Conservation (phyloP, 1,140 invertebrate species). For the Drosophila pruinosa region DNA sequence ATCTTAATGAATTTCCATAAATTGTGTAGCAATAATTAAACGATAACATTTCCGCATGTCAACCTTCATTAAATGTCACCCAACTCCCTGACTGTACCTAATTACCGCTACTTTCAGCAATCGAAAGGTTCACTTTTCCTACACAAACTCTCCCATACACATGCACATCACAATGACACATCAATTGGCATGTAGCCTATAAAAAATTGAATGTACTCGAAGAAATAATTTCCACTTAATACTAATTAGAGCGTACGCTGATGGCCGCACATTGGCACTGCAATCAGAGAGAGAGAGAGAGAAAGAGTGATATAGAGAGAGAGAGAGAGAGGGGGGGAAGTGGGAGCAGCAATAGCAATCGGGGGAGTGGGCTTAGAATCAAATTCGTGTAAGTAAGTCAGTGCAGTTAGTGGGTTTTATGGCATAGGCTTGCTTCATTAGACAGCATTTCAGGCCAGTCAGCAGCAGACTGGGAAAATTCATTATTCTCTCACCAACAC, state of each 20-base stretch:
- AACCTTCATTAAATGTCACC: slow-evolving; percentile 54
- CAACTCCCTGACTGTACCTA: slow-evolving; percentile 42
- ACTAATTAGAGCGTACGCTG: slow-evolving; percentile 65
- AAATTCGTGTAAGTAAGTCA: slow-evolving; percentile 69
- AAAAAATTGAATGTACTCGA: slow-evolving; percentile 62
- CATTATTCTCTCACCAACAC: slow-evolving; percentile 54
- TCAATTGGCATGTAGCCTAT: slow-evolving; percentile 47
- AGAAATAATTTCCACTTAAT: slow-evolving; percentile 79
- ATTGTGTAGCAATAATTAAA: slow-evolving; percentile 73
- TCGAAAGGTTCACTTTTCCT: slow-evolving; percentile 50
- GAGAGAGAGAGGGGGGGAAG: not conserved
- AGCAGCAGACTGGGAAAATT: slow-evolving; percentile 67
- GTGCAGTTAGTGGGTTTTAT: slow-evolving; percentile 77
- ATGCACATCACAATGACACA: slow-evolving; percentile 18
- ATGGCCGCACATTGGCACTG: slow-evolving; percentile 41
- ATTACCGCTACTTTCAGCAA: slow-evolving; percentile 54
- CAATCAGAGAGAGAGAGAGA: slow-evolving; percentile 19
- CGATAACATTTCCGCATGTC: slow-evolving; percentile 60
- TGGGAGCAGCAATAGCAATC: too few species aligned
- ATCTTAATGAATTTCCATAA: slow-evolving; percentile 75
- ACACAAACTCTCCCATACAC: slow-evolving; percentile 31
- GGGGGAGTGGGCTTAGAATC: slow-evolving; percentile 21
- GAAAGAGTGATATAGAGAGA: not conserved
- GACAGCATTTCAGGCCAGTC: slow-evolving; percentile 73
- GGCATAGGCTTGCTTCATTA: slow-evolving; percentile 73